phyloP scores from a whole-genome alignment of 2,113 vertebrate genomes.

The Spermophilus dauricus region DNA sequence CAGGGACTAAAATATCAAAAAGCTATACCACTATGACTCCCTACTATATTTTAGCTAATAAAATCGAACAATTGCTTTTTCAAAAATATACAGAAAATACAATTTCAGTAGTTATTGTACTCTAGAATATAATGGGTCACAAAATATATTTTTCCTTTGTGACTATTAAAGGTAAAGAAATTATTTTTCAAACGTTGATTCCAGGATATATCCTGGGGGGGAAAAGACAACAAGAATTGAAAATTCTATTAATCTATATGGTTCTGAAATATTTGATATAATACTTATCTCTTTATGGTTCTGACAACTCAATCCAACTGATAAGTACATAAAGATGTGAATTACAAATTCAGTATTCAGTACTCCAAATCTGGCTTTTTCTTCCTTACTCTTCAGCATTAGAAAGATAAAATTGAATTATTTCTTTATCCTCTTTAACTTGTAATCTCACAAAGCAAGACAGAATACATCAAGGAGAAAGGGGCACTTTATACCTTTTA shows the following conservation, averaged over 20 bases:
- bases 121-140: constrained; percentile 78
- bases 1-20: constrained; percentile 73
- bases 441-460: constrained; percentile 79
- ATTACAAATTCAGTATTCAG: constrained; percentile 81
- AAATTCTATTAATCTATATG: constrained; percentile 83
- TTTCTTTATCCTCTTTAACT: constrained; percentile 81
- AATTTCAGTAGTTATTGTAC: constrained; percentile 76
- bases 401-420: constrained; percentile 83
- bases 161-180: constrained; percentile 82
- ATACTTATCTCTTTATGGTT: constrained; percentile 81
- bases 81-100: constrained; percentile 75
- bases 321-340: constrained; percentile 79
- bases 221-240: constrained; percentile 72
- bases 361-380: constrained; percentile 64
- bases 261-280: constrained; percentile 85
- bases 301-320: constrained; percentile 83
- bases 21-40: background rate
- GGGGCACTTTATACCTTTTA: constrained; percentile 51
- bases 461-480: constrained; percentile 72
- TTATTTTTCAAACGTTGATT: constrained; percentile 85
- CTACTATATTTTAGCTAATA: constrained; percentile 79
- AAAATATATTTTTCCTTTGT: constrained; percentile 82
- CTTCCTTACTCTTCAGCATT: constrained; percentile 68
- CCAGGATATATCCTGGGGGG: constrained; percentile 64
- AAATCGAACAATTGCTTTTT: constrained; percentile 83